Base-by-base conservation (phyloP, 2,797 vertebrate genomes). In the Myotis vivesi region DNA sequence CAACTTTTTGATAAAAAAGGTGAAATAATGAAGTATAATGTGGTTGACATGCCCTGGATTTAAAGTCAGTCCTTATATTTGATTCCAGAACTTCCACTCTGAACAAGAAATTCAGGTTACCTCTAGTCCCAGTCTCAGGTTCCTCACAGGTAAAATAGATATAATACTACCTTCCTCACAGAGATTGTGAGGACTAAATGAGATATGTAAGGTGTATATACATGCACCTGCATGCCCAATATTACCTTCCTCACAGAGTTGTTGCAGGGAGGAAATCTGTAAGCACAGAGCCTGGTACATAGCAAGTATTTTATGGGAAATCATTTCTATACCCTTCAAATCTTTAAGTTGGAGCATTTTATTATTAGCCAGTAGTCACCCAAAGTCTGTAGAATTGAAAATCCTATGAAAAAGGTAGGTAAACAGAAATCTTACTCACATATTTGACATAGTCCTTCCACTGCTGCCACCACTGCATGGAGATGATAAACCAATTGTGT, bases 371-470 rank as follows among this genome's bases (percentile, higher is more conserved):
- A 86, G 23, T 28, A 80, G 68, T 79, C 53, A 87, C 4, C 75
- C 30, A 62, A 69, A 59, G 46, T 91, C 30, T 80, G 68, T 16
- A 36, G 66, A 94, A 13, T 11, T 90, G 33, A 93, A 87, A 89
- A 93, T 71, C 7, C 77, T 77, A 87, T 38, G 57, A 91, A 55
- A 96, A 90, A 83, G 16, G 11, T 51, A 44, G 5, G 81, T 1
- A 72, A 17, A 57, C 6, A 64, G n/a, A 8, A 69, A 57, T 72
- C 36, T n/a, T 97, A 99, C 99, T 99, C 97, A 99, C 99, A 22
- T 99, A 99, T 99, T 99, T 99, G 89, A 99, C 99, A 55, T 99
- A 99, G 96, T 99, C 99, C 97, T 99, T 99, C 99, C 99, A 99
- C 95, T 99, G 99, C 87, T 99, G 99, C 99, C 99, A 99, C 99